These are phyloP conservation scores for Cephus pygmeus DNA, from an alignment of 2,888 invertebrate genomes.

Conservation along the genomic window DNA sequence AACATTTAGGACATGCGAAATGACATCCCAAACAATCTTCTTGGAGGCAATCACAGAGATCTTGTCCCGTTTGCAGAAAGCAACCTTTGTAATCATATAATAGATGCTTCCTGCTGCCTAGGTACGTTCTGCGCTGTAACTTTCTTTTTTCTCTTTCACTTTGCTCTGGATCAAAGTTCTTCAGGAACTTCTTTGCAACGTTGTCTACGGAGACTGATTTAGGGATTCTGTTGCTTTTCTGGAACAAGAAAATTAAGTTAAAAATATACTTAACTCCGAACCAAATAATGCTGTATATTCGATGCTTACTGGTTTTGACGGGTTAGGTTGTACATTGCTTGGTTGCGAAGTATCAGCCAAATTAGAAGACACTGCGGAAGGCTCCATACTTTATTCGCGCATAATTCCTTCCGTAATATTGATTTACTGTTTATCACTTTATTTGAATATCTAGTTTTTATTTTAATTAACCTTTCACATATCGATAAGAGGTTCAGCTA, in stretches of 20 bases:
- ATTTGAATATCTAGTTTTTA: background rate
- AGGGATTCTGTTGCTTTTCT: background rate
- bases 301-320: background rate
- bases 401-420: background rate
- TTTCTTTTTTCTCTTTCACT: slow-evolving; percentile 83
- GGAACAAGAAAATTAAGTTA: background rate
- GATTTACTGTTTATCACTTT: background rate
- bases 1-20: slow-evolving; percentile 80
- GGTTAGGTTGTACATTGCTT: background rate
- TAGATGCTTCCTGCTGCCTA: slow-evolving; percentile 69
- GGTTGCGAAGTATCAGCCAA: background rate
- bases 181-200: slow-evolving; percentile 54
- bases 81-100: slow-evolving; percentile 80
- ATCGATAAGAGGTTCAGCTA: background rate
- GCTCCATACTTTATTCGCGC: background rate
- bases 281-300: background rate
- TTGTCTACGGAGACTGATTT: slow-evolving; percentile 33
- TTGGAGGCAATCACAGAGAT: slow-evolving; percentile 88
- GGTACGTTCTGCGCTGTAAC: slow-evolving; percentile 74
- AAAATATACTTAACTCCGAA: background rate
- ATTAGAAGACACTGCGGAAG: background rate
- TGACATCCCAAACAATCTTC: slow-evolving; percentile 86
- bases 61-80: slow-evolving; percentile 72
- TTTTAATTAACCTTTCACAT: background rate
- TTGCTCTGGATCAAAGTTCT: slow-evolving; percentile 81